Conservation (phyloP, 53 echinoderm and acorn worm genomes). For the Arbacia lixula region DNA sequence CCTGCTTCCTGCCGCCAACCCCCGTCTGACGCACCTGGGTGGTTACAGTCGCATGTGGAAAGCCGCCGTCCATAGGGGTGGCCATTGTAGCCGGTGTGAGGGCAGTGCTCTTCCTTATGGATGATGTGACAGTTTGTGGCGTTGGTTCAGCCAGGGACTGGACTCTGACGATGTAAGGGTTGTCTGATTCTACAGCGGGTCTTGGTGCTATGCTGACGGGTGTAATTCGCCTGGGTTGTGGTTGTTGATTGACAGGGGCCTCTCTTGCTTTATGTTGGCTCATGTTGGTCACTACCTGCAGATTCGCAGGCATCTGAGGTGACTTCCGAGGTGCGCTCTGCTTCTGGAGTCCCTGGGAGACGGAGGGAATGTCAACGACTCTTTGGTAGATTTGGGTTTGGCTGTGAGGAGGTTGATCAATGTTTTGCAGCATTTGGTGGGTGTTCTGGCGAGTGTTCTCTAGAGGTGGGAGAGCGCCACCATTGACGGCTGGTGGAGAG, state of each 20-base stretch:
- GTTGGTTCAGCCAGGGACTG: slow-evolving; percentile 36
- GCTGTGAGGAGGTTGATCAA: background rate
- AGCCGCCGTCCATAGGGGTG: background rate
- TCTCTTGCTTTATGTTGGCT: background rate
- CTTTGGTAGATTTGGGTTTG: background rate
- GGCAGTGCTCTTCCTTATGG: background rate
- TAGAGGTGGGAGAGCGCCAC: background rate
- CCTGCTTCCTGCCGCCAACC: background rate
- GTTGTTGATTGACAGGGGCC: no score
- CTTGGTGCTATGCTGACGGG: background rate
- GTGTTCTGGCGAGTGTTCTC: background rate
- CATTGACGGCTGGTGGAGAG: background rate
- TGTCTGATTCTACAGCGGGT: background rate
- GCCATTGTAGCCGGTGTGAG: background rate
- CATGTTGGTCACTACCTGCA: background rate
- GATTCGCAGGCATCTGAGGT: background rate
- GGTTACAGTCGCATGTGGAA: background rate
- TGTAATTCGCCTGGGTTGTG: background rate
- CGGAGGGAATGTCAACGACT: background rate
- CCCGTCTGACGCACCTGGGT: background rate
- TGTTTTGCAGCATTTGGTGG: background rate
- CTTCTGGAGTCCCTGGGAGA: background rate
- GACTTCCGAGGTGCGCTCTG: background rate
- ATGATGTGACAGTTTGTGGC: background rate
- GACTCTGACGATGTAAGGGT: slow-evolving; percentile 43